A percentile compares a stretch with the other conserved stretches of the same genome.
phyloP scores from a whole-genome alignment of 2,888 invertebrate genomes.

The Arge pagana region DNA sequence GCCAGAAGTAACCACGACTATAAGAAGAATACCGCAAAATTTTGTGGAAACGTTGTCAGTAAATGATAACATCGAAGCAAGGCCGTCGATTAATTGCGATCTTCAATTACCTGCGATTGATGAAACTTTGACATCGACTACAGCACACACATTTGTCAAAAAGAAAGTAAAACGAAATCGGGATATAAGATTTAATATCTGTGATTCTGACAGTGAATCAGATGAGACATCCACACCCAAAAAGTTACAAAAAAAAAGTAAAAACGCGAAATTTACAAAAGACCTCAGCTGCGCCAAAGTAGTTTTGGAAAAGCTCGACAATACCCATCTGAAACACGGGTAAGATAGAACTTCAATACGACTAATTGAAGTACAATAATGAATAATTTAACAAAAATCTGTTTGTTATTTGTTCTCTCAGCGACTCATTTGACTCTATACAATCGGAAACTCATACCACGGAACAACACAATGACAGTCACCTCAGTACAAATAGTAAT shows the following conservation, averaged over 20 bases:
- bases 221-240: slow-evolving; percentile 22
- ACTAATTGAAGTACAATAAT: no score
- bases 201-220: slow-evolving; percentile 22
- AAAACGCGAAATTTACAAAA: no score
- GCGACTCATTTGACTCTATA: not conserved
- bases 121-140: not conserved
- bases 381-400: not conserved
- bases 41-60: not conserved
- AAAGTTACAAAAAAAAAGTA: no score
- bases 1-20: slow-evolving; percentile 39
- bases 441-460: not conserved
- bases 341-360: no score
- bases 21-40: slow-evolving; percentile 27
- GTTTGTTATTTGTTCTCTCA: no score
- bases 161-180: no score
- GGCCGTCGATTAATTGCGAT: slow-evolving; percentile 4
- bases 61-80: slow-evolving; percentile 14
- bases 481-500: slow-evolving; percentile 31
- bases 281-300: slow-evolving; percentile 51
- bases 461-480: slow-evolving; percentile 43
- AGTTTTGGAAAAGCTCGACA: slow-evolving; percentile 46
- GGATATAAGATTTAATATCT: no score
- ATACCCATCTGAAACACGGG: slow-evolving; percentile 31
- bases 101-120: slow-evolving; percentile 15
- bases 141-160: no score